Conservation (phyloP, 2,113 vertebrate species). For the Zosterops pallidus region DNA sequence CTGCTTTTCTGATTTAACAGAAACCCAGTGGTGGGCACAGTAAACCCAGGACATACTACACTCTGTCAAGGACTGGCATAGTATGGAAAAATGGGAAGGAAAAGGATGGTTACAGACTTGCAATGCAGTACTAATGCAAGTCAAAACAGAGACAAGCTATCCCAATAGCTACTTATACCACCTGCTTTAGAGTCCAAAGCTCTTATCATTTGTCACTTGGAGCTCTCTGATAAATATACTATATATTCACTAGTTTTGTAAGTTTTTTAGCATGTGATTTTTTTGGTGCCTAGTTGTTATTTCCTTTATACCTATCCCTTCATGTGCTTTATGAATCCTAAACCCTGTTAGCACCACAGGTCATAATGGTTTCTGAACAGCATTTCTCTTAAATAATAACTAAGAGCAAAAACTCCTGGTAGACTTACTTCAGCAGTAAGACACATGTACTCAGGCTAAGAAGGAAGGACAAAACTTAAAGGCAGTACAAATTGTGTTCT, state of each 20-base stretch:
- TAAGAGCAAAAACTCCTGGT: not conserved
- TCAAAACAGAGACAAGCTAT: not conserved
- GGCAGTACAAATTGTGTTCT: not conserved
- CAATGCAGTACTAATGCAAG: not conserved
- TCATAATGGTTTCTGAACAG: not conserved
- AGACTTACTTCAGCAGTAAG: not conserved
- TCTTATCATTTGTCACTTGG: not conserved
- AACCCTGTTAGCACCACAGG: not conserved
- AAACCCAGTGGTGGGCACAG: not conserved
- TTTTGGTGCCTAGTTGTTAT: not conserved
- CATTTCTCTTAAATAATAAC: not conserved
- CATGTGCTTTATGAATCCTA: not conserved
- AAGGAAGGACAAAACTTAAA: not conserved
- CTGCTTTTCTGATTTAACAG: not conserved
- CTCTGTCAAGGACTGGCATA: not conserved
- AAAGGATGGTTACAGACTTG: not conserved
- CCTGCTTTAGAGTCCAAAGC: not conserved
- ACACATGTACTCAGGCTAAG: not conserved
- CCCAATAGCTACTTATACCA: not conserved
- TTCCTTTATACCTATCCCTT: not conserved
- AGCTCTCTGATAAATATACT: not conserved
- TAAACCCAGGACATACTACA: not conserved
- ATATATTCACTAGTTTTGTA: not conserved
- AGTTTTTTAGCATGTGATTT: rapidly evolving
- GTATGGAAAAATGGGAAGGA: not conserved